These are phyloP conservation scores for Pimephales promelas DNA, from an alignment of 2,113 vertebrate species.

Conservation along the genomic window DNA sequence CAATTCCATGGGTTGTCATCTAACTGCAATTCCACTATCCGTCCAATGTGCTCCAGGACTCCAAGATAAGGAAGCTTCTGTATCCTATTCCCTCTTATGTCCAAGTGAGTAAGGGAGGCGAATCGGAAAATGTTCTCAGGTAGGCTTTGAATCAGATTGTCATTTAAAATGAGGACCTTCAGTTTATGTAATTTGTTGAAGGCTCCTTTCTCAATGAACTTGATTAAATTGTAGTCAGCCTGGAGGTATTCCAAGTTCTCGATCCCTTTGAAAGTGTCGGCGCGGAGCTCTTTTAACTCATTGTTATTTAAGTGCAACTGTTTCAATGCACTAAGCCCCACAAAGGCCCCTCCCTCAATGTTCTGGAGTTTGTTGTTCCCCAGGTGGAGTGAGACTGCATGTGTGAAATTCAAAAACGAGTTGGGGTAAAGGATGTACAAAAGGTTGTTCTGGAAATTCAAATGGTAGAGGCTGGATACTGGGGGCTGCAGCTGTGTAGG, in stretches of 20 bases:
- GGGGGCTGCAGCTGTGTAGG: constrained; percentile 95
- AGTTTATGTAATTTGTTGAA: constrained; percentile 98
- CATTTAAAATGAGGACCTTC: constrained; percentile 98
- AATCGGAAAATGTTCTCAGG: constrained; percentile 99
- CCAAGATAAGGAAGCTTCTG: constrained; percentile 97
- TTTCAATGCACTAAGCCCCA: constrained; percentile 92
- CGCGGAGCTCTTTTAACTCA: constrained; percentile 93
- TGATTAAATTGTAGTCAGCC: constrained; percentile 99
- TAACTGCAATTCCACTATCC: constrained; percentile 93
- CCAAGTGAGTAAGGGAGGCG: constrained; percentile 95
- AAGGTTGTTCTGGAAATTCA: constrained; percentile 98
- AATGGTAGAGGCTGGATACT: constrained; percentile 91
- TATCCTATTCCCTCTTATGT: constrained; percentile 96
- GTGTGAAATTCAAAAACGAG: constrained; percentile 95
- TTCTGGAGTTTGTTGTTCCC: constrained; percentile 98
- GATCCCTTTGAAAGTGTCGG: constrained; percentile 96
- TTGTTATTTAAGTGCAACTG: constrained; percentile 99
- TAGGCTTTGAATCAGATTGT: constrained; percentile 94
- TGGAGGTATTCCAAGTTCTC: constrained; percentile 99
- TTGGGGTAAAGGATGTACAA: constrained; percentile 94
- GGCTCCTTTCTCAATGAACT: constrained; percentile 96
- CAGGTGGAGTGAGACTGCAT: constrained; percentile 96
- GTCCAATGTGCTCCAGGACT: constrained; percentile 95
- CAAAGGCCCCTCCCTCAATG: constrained; percentile 95
- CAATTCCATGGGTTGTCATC: constrained; percentile 99